These are phyloP conservation scores for Folsomia candida DNA, from an alignment of 2,888 invertebrate species.

Conservation along the genomic window DNA sequence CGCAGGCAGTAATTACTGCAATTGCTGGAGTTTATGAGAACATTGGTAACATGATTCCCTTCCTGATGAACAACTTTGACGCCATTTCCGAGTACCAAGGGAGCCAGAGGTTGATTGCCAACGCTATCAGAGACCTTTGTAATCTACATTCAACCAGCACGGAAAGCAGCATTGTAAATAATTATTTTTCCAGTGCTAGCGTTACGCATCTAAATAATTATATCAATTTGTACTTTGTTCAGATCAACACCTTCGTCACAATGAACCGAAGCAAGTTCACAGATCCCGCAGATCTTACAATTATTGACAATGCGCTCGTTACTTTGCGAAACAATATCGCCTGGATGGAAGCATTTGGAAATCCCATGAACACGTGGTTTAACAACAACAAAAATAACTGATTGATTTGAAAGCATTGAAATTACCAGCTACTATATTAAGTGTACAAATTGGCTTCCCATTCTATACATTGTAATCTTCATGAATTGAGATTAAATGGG, in stretches of 20 bases:
- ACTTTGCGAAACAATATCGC: constrained; percentile 27
- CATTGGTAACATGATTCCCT: constrained; percentile 10
- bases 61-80: constrained; percentile 13
- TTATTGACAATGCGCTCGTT: constrained; percentile 15
- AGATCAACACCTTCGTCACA: constrained; percentile 21
- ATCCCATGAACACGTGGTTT: constrained; percentile 36
- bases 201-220: no score
- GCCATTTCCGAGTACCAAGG: constrained; percentile 23
- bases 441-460: no score
- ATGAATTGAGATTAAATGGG: no score
- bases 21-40: constrained; percentile 27
- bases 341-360: constrained; percentile 31
- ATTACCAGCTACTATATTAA: no score
- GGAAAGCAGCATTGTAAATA: constrained; percentile 12
- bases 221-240: no score
- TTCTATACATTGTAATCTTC: no score
- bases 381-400: constrained; percentile 16
- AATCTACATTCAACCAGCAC: constrained; percentile 18
- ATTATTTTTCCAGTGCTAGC: no score
- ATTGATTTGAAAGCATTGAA: no score
- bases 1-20: constrained; percentile 24
- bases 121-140: constrained; percentile 22
- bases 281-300: constrained; percentile 10
- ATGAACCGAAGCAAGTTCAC: constrained; percentile 22
- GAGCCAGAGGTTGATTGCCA: constrained; percentile 24